These are phyloP conservation scores for Leguminivora glycinivorella DNA, from an alignment of 1,140 invertebrate species.

Conservation along the genomic window DNA sequence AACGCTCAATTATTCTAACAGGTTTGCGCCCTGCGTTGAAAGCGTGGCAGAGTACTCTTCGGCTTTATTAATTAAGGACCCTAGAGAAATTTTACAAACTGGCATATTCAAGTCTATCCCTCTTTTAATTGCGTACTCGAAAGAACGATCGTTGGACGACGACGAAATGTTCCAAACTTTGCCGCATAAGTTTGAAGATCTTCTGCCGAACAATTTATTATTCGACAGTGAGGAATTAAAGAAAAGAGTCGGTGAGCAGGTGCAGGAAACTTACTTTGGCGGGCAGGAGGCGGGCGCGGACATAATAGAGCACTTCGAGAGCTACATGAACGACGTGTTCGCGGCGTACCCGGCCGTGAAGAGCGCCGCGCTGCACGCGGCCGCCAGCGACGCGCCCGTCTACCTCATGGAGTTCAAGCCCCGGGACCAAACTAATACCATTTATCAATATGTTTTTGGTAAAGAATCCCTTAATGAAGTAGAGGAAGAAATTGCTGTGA, in stretches of 20 bases:
- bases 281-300: slow-evolving; percentile 37
- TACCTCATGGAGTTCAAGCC: slow-evolving; percentile 58
- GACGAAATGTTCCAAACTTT: slow-evolving; percentile 43
- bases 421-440: background rate
- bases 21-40: slow-evolving; percentile 61
- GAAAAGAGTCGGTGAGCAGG: slow-evolving; percentile 46
- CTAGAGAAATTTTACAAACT: slow-evolving; percentile 44
- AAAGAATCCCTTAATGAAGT: slow-evolving; percentile 16
- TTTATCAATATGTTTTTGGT: slow-evolving; percentile 30
- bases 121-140: slow-evolving; percentile 52
- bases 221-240: slow-evolving; percentile 45
- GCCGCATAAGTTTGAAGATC: slow-evolving; percentile 47
- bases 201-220: slow-evolving; percentile 59
- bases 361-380: slow-evolving; percentile 49
- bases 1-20: slow-evolving; percentile 41
- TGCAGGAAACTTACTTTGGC: slow-evolving; percentile 62
- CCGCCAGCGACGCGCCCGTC: slow-evolving; percentile 42
- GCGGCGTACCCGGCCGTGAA: slow-evolving; percentile 58
- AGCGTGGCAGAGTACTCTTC: slow-evolving; percentile 34
- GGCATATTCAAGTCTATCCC: slow-evolving; percentile 51
- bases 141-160: background rate
- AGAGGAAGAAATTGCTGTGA: slow-evolving; percentile 41
- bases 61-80: slow-evolving; percentile 53
- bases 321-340: slow-evolving; percentile 60
- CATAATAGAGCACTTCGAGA: slow-evolving; percentile 44